A percentile compares a stretch with the other conserved stretches of the same genome.
These are phyloP conservation scores for Sylvilagus floridanus DNA, from an alignment of 2,797 vertebrate genomes.

Conservation along the genomic window DNA sequence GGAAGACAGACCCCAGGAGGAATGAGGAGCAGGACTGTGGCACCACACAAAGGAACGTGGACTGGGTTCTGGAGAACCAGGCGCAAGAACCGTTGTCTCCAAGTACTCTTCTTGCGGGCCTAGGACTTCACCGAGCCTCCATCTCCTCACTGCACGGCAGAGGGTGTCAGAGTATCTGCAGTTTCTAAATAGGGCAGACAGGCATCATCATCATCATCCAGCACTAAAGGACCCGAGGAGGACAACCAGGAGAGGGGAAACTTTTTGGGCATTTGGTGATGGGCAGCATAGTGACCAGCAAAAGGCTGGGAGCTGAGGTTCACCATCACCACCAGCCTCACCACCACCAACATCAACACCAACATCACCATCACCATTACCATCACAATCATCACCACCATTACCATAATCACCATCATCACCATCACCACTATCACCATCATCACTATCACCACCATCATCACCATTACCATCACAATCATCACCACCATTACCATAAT, in stretches of 20 bases:
- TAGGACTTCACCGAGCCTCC: not conserved
- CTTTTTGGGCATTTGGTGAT: too few species aligned
- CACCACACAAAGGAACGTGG: accelerated
- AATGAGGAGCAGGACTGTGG: not conserved
- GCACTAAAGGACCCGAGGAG: not conserved
- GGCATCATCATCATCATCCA: not conserved
- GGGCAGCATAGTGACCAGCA: not conserved
- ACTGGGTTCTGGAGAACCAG: not conserved
- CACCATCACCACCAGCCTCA: accelerated
- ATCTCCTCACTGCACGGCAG: not conserved
- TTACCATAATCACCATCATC: accelerated
- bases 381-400: accelerated
- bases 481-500: not conserved
- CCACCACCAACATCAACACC: accelerated
- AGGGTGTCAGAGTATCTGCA: not conserved
- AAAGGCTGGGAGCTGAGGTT: not conserved
- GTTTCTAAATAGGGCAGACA: not conserved
- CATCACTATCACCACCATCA: accelerated
- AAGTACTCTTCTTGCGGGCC: not conserved
- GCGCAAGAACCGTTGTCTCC: not conserved
- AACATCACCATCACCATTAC: accelerated
- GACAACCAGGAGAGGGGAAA: accelerated
- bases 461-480: accelerated
- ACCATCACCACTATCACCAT: accelerated
- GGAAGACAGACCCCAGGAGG: not conserved